A percentile compares a stretch with the other conserved stretches of the same genome.
Conservation (phyloP, 2,113 vertebrate species). For the Philantomba maxwellii region DNA sequence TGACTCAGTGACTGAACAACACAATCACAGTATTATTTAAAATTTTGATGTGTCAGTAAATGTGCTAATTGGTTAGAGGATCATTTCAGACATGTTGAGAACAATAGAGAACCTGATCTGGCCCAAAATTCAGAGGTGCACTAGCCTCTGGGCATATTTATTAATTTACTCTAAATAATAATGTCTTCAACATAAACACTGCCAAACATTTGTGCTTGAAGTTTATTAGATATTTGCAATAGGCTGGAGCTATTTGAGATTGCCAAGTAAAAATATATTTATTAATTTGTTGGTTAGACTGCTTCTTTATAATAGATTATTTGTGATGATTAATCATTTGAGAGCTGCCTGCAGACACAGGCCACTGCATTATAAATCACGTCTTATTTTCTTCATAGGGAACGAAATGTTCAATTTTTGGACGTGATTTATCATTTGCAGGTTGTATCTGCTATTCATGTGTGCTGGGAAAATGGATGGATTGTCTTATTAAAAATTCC, state of each 20-base stretch:
- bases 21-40: not conserved
- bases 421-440: conserved; percentile 70
- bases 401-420: conserved; percentile 62
- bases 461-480: conserved; percentile 54
- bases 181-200: conserved; percentile 30
- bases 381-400: conserved; percentile 62
- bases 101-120: not conserved
- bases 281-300: conserved; percentile 51
- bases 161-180: conserved; percentile 15
- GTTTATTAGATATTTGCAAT: conserved; percentile 37
- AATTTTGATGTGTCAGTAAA: not conserved
- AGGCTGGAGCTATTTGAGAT: conserved; percentile 18
- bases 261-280: conserved; percentile 40
- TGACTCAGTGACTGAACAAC: not conserved
- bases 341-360: conserved; percentile 22
- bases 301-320: conserved; percentile 48
- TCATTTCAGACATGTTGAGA: not conserved
- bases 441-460: conserved; percentile 48
- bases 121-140: not conserved
- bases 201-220: not conserved
- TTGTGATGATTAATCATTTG: conserved; percentile 66
- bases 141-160: not conserved
- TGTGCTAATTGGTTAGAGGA: not conserved
- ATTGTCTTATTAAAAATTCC: conserved; percentile 66
- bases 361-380: conserved; percentile 61